Evolutionary conservation across 1,140 invertebrate genomes (phyloP).

Genomic region (Tetramorium simillimum): DNA sequence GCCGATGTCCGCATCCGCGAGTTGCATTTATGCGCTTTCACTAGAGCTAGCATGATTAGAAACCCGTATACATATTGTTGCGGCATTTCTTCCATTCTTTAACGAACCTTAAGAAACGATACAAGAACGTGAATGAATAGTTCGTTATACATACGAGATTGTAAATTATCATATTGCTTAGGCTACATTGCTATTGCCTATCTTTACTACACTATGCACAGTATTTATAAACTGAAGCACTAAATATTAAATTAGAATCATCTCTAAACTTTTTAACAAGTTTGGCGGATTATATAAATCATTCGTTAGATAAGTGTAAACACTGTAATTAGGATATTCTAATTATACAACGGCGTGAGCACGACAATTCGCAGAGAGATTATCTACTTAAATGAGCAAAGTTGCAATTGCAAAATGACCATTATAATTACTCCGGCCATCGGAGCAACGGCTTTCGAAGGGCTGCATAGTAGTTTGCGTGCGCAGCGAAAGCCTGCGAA

Average conservation of each 20-base stretch:
- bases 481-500: constrained; percentile 56
- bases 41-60: constrained; percentile 27
- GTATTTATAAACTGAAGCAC: background rate
- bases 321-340: constrained; percentile 7
- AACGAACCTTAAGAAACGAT: background rate
- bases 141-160: background rate
- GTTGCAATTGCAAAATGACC: constrained; percentile 48
- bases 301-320: background rate
- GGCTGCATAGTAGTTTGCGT: constrained; percentile 64
- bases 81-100: constrained; percentile 9
- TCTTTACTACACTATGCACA: background rate
- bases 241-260: background rate
- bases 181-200: background rate
- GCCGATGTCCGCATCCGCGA: constrained; percentile 25
- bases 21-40: constrained; percentile 50
- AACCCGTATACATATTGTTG: constrained; percentile 25
- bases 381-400: constrained; percentile 6
- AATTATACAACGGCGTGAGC: constrained; percentile 19
- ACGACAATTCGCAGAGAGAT: constrained; percentile 19
- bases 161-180: background rate
- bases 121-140: background rate
- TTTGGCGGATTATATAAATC: background rate
- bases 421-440: constrained; percentile 63
- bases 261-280: background rate
- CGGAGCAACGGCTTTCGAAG: constrained; percentile 62